Evolutionary conservation across 2,888 invertebrate species (phyloP), one percentile per base, ranked within the genome.

Genomic region (Helobdella robusta): DNA sequence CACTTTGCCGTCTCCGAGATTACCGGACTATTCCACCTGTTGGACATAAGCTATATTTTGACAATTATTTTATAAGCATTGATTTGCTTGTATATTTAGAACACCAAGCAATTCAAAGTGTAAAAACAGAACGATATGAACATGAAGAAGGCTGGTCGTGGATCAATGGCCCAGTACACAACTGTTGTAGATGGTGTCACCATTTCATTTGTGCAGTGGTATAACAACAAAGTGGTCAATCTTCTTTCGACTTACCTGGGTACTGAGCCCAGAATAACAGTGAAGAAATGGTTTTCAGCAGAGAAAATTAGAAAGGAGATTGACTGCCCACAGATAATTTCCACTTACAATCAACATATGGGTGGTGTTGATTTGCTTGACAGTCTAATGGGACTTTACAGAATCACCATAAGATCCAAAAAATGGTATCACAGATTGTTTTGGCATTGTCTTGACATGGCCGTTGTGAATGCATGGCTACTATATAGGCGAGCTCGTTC

Each of bases 271-370:
- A 32, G 11, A 25, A 15, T 11, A 15, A 11, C 15, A 30, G 30
- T 59, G 11, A 20, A 30, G 25, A 30, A 25, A 15, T 59, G 8
- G 32, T n/a, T 11, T 20, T 15, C 11, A 11, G 34, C 11, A 15
- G 20, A 15, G 28, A 52, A 52, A 23, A 20, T 11, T 52, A 11
- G 20, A 18, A 23, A 15, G 8, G 8, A 52, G 20, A 25, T 59
- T 15, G 34, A 32, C 28, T 28, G 59, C 25, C 59, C 32, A 8
- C 11, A 11, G 6, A 59, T 59, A n/a, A 25, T 59, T 25, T 28
- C 59, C 23, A 59, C 34, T 59, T 59, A 59, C 59, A 30, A 59
- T 59, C 15, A 59, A 32, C 59, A 59, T 32, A 59, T 59, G 59
- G 59, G 59, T 28, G 59, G 59, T n/a, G 59, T 59, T 15, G 25